phyloP scores from a whole-genome alignment of 2,797 vertebrate genomes.

The Parotocinclus haroldoi region DNA sequence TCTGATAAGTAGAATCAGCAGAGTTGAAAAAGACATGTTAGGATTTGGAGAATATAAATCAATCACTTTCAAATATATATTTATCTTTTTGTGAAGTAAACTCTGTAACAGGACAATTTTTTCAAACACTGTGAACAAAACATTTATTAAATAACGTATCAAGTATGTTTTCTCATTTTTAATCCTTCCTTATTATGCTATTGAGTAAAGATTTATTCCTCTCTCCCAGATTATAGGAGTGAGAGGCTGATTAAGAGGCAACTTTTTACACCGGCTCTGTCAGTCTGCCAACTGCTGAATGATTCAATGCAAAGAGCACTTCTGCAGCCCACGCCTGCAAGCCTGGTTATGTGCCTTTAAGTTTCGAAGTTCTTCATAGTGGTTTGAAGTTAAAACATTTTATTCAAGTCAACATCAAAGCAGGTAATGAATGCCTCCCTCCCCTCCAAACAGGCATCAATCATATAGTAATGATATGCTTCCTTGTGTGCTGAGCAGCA shows the following conservation, averaged over 20 bases:
- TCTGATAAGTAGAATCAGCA: too few species aligned
- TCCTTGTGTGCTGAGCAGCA: constrained; percentile 46
- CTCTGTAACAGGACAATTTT: too few species aligned
- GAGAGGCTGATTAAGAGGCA: constrained; percentile 1
- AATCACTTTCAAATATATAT: too few species aligned
- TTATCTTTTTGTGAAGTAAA: too few species aligned
- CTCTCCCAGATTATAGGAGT: not conserved
- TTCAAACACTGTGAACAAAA: too few species aligned
- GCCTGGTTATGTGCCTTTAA: constrained; percentile 28
- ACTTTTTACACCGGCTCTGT: constrained; percentile 11
- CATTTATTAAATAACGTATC: not conserved
- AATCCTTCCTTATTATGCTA: too few species aligned
- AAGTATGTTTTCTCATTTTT: not conserved
- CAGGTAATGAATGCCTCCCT: constrained; percentile 52
- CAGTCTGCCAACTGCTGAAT: constrained; percentile 17
- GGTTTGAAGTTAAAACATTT: constrained; percentile 54
- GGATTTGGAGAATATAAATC: too few species aligned
- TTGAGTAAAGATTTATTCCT: not conserved
- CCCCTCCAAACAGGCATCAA: constrained; percentile 63
- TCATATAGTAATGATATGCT: constrained; percentile 63
- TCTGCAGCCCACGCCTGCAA: constrained; percentile 23
- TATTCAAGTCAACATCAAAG: constrained; percentile 66
- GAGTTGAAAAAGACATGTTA: too few species aligned
- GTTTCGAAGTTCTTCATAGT: constrained; percentile 30
- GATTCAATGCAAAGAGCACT: constrained; percentile 19